Evolutionary conservation across 1,140 invertebrate genomes (phyloP).

Genomic region (Saccostrea echinata): DNA sequence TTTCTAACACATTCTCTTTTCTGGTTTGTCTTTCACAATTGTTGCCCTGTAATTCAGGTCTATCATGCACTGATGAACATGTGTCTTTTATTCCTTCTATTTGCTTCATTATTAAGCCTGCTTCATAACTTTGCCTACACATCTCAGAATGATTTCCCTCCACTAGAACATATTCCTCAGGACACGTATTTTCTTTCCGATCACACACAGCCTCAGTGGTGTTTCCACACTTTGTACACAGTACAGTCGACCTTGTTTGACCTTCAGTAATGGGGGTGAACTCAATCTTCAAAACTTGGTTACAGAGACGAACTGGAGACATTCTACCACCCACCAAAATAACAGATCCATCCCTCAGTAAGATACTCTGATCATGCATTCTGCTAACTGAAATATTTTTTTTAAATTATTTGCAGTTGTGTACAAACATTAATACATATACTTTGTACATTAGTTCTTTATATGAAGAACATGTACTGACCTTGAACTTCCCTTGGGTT

Average conservation of each 20-base stretch:
- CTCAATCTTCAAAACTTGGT: conserved; percentile 62
- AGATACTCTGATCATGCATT: conserved; percentile 67
- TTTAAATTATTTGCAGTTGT: neutral
- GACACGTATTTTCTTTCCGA: neutral
- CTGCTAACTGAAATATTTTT: conserved; percentile 64
- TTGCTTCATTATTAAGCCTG: neutral
- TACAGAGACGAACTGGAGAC: conserved; percentile 71
- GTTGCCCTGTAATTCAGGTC: neutral
- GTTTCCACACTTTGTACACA: neutral
- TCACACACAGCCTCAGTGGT: neutral
- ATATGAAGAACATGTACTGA: conserved; percentile 7
- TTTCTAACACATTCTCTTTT: neutral
- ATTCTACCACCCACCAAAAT: conserved; percentile 72
- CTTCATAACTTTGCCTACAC: neutral
- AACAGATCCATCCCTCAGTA: conserved; percentile 65
- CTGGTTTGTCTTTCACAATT: neutral
- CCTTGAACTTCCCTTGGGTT: conserved; percentile 59
- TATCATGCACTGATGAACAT: neutral
- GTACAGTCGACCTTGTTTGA: neutral
- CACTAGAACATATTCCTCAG: neutral
- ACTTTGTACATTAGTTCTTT: too few relatives aligned
- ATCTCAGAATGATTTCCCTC: neutral
- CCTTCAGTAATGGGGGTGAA: neutral
- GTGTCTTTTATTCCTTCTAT: neutral
- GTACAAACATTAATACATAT: too few relatives aligned